Evolutionary conservation across 2,113 vertebrate genomes (phyloP).

Genomic region (Mystacornis crossleyi): DNA sequence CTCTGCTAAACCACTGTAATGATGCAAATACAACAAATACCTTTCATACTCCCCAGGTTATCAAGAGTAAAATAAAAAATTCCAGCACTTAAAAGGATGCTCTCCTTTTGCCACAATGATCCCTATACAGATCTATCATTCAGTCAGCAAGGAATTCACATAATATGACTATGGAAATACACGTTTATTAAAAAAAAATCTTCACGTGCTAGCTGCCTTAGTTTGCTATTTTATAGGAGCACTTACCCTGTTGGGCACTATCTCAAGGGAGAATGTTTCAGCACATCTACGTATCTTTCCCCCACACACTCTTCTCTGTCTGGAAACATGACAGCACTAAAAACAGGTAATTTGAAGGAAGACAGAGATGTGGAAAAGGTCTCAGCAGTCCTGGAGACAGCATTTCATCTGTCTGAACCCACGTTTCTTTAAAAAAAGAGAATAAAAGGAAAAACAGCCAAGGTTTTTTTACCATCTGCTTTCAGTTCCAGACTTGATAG

Average conservation of each 20-base stretch:
- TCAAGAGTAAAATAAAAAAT: background rate
- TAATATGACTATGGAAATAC: background rate
- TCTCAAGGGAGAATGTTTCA: background rate
- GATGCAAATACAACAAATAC: background rate
- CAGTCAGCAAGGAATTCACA: background rate
- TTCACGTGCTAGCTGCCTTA: background rate
- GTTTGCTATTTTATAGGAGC: background rate
- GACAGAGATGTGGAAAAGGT: background rate
- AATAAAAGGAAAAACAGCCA: background rate
- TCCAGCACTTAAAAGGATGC: background rate
- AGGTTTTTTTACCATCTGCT: background rate
- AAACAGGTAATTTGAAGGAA: background rate
- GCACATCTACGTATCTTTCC: background rate
- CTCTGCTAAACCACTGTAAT: background rate
- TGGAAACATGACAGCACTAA: background rate
- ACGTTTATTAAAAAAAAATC: background rate
- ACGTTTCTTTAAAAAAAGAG: background rate
- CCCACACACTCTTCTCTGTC: background rate
- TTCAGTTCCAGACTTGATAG: background rate
- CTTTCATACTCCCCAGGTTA: background rate
- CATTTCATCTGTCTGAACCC: background rate
- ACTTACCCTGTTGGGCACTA: background rate
- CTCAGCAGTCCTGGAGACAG: background rate
- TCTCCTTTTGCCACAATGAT: background rate
- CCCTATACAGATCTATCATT: background rate